Base-by-base conservation (phyloP, 2,888 invertebrate genomes). In the Cyclophora albipunctata region DNA sequence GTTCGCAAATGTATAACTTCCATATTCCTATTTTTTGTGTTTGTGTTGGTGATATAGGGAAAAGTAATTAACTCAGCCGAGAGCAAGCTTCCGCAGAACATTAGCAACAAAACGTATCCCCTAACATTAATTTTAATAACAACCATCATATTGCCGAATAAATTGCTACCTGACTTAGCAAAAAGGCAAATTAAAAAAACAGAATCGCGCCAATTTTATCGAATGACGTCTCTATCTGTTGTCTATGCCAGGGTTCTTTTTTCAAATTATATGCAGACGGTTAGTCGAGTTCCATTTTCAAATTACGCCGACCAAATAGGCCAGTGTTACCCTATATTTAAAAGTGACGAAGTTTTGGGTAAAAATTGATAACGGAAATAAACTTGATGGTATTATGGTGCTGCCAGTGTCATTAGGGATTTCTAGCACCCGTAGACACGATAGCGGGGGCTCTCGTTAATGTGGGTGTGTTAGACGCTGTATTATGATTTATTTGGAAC, bases 331-430 rank as follows among this genome's bases (percentile, higher is more conserved):
- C 73, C 78, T 68, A 68, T 67, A 64, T 66, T 78, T 76, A 69
- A 50, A 73, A 71, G 76, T 78, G 73, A 75, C 66, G 62, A 76
- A 75, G 69, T 71, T 67, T 75, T 71, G 64, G 56, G 55, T 61
- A 58, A 48, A 67, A 73, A 73, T 73, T 69, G 76, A 71, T 69
- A 75, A 71, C 78, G 79, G 78, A 80, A 78, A 75, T 66, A 64
- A 67, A 65, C 64, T 71, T 64, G 60, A 60, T 57, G 54, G 65
- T 63, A 66, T 68, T 66, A 59, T 51, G 53, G 59, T 60, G 60
- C 60, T 61, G 65, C 57, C 59, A 55, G 52, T 67, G 67, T 75
- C 73, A 76, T 77, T 77, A 75, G 67, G 64, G 67, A 63, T 51
- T 50, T 64, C 64, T 70, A 74, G 69, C 66, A 67, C 73, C 67